Base-by-base conservation (phyloP, 2,797 vertebrate species). In the Takifugu ocellatus region DNA sequence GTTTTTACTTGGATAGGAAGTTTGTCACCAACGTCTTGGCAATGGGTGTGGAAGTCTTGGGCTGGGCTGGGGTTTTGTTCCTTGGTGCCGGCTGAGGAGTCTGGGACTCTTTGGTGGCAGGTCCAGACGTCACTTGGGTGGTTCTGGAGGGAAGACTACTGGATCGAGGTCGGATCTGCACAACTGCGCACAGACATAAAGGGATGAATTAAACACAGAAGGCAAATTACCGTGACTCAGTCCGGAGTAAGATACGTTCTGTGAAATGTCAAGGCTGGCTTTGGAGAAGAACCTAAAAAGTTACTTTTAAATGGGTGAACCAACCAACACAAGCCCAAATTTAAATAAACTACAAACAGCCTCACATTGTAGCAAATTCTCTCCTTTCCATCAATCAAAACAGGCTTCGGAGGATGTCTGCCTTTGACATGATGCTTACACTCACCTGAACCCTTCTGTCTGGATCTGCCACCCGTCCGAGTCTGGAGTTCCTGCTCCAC, bases 71-170 rank as follows among this genome's bases (percentile, higher is more conserved):
- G 46, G 58, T 74, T 71, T 31, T 89, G 54, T 54, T 66, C 56
- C 87, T 80, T 0, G 83, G 85, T 2, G 81, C 61, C 0, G 89
- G 84, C 60, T 91, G 89, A 0, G 89, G 88, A 29, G 87, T 86
- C 56, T 76, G 78, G n/a, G 76, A 59, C 15, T 81, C 83, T 64
- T 65, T 87, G 56, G 66, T 53, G 0, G 76, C 49, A 6, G 80
- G 27, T 54, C 57, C 69, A 12, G 85, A 84, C 25, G 49, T 48
- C 33, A 78, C 75, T 54, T 81, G 87, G 2, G 79, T 82, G 1
- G 79, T 79, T 51, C 77, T 82, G 43, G 88, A 84, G n/a, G 88
- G 87, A 39, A 91, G 72, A 62, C 89, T 91, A 51, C 85, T 86
- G 56, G 90, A 89, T 2, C 86, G 79, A 46, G 84, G 79, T 6